Evolutionary conservation across 1,140 invertebrate genomes (phyloP).

Genomic region (Brachionus asplanchnoidis): DNA sequence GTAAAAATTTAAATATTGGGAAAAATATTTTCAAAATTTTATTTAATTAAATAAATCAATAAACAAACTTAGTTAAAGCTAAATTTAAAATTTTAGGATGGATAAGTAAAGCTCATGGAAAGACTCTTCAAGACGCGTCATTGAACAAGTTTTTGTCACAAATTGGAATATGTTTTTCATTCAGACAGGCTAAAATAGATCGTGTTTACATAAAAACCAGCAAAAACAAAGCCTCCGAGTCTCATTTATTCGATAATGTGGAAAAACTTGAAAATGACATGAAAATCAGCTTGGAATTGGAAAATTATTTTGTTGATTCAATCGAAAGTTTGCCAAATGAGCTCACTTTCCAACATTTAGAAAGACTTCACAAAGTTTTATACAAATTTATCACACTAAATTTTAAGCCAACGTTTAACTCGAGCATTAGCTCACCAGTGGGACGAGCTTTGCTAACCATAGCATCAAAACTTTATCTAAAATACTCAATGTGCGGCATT

Average conservation of each 20-base stretch:
- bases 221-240: background rate
- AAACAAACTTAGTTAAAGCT: too few species aligned
- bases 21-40: too few species aligned
- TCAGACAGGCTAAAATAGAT: background rate
- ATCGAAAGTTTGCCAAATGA: constrained; percentile 16
- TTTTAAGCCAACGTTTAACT: constrained; percentile 6
- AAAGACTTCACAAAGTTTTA: constrained; percentile 7
- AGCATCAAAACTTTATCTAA: background rate
- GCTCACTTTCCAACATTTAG: background rate
- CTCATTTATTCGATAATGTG: constrained; percentile 7
- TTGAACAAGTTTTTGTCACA: constrained; percentile 9
- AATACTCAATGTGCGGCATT: background rate
- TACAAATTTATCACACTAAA: constrained; percentile 17
- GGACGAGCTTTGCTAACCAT: background rate
- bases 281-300: background rate
- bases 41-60: too few species aligned
- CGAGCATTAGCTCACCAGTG: background rate
- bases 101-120: background rate
- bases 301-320: background rate
- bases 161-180: constrained; percentile 3
- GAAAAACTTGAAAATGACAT: background rate
- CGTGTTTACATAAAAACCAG: background rate
- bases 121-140: background rate
- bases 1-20: too few species aligned
- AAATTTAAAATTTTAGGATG: background rate